Percentiles rank a stretch among this genome's conserved stretches.
phyloP scores from a whole-genome alignment of 2,888 invertebrate genomes.

The Saturnia japonica region DNA sequence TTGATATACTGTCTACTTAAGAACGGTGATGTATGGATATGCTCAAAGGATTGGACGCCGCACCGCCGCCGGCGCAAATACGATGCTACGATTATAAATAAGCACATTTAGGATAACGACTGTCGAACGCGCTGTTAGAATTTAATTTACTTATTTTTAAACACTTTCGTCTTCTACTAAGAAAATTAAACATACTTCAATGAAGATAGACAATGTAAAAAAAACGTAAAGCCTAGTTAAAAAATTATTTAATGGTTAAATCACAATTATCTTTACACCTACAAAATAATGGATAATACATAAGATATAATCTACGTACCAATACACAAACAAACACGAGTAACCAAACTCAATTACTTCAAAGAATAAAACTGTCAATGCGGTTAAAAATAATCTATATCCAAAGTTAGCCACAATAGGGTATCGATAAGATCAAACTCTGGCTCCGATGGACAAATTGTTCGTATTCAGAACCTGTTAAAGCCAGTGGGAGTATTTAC shows the following conservation, averaged over 20 bases:
- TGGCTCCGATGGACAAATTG: slow-evolving; percentile 70
- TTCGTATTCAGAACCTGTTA: slow-evolving; percentile 55
- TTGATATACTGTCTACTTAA: slow-evolving; percentile 82
- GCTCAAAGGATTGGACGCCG: slow-evolving; percentile 77
- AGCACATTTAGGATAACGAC: slow-evolving; percentile 75
- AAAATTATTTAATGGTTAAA: not conserved
- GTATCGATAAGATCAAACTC: slow-evolving; percentile 71
- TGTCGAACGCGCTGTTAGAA: slow-evolving; percentile 48
- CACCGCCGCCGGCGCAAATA: slow-evolving; percentile 55
- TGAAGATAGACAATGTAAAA: not conserved
- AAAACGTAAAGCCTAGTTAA: not conserved
- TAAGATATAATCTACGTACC: slow-evolving; percentile 27
- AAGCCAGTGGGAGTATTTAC: slow-evolving; percentile 67
- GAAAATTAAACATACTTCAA: not conserved
- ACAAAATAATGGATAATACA: slow-evolving; percentile 36
- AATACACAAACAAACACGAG: slow-evolving; percentile 30
- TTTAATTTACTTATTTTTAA: slow-evolving; percentile 10
- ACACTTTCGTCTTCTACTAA: not conserved
- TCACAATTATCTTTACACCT: slow-evolving; percentile 32
- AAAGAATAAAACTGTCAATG: slow-evolving; percentile 51
- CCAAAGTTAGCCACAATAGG: slow-evolving; percentile 61
- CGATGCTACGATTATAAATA: slow-evolving; percentile 74
- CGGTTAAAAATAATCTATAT: slow-evolving; percentile 54
- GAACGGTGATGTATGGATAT: slow-evolving; percentile 74
- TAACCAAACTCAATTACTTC: slow-evolving; percentile 36